Base-by-base conservation (phyloP, 1,140 invertebrate genomes). In the Lucilia sericata region DNA sequence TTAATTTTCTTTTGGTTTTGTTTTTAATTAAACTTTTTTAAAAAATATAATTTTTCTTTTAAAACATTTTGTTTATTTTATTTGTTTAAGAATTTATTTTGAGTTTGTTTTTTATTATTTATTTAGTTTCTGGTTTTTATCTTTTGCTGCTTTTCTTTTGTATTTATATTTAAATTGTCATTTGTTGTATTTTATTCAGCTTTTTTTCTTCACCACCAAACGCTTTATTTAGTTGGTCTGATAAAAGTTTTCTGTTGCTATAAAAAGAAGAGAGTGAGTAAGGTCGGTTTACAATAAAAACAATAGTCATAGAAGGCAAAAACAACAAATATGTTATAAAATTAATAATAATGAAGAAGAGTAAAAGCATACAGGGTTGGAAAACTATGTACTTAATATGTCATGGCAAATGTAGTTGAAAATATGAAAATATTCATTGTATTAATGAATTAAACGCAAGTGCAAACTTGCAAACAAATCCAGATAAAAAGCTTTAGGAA, bases 231-330 rank as follows among this genome's bases (percentile, higher is more conserved):
- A 10, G 42, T 42, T 42, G 42, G 5, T 0, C 5, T 8, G 42
- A 42, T 42, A 12, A 70, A 19, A 70, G 2, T 21, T 19, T 65
- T 65, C 21, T 60, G 17, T 7, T 70, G 65, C 65, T 70, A 17
- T 60, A 70, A 70, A 21, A 70, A 70, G 65, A 70, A 70, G 19
- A 70, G 65, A 70, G 65, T 70, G 65, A 25, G 65, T 70, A 19
- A 70, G 65, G 65, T 70, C 19, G 65, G 65, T 70, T 70, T 70
- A 21, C 19, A 21, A 21, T 9, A 12, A 25, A 70, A 21, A 30
- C 25, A 30, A 30, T 3, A 2, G 25, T 30, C 55, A n/a, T 60
- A 7, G 14, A 60, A 60, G 55, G 55, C 55, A 60, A 60, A 60
- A 60, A 17, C n/a, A 60, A 60, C 55, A 60, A 14, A 42, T 42